Evolutionary conservation across 23 tunicate genomes (phyloP), one percentile per base, ranked within the genome.

Genomic region (Styela clava): DNA sequence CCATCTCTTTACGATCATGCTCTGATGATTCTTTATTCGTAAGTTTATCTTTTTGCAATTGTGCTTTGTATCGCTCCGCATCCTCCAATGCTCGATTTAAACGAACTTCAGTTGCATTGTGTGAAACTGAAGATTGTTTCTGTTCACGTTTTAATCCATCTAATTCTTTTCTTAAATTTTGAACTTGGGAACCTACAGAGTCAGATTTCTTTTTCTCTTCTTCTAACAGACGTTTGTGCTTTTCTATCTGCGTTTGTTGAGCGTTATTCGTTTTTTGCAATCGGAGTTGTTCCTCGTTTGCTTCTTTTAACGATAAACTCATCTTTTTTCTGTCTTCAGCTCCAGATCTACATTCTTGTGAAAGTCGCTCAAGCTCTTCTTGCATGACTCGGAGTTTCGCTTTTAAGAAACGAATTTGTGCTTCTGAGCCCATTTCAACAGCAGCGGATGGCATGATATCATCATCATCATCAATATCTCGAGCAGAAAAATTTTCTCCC

Each of bases 361-460:
- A 35, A 31, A 76, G 36, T 52, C 65, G 35, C 16, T 74, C 79
- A 12, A 87, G 73, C 52, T 92, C 92, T 74, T 92, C 97, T 35
- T 87, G 97, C 74, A 87, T 28, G 56, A 92, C 97, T 33, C 89
- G 67, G 12, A 87, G 68, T 52, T 92, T 92, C 16, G 97, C 97
- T 74, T 92, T 92, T 33, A 92, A 62, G 61, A 92, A 87, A 20
- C 92, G 69, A 27, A 92, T 83, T 70, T 92, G 97, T 2, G 97
- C 97, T 74, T 92, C 97, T 64, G 88, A 36, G 2, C 91, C 92
- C 97, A 92, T 92, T 74, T 87, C 92, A 16, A 72, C 85, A 2
- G 97, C 92, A 28, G 86, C 92, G 24, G 78, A 85, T 21, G 91
- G 87, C 88, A 92, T 37, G 31, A 79, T 85, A 34, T 85, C 89